phyloP scores from a whole-genome alignment of 2,888 invertebrate genomes.

The Caenorhabditis macrosperma region DNA sequence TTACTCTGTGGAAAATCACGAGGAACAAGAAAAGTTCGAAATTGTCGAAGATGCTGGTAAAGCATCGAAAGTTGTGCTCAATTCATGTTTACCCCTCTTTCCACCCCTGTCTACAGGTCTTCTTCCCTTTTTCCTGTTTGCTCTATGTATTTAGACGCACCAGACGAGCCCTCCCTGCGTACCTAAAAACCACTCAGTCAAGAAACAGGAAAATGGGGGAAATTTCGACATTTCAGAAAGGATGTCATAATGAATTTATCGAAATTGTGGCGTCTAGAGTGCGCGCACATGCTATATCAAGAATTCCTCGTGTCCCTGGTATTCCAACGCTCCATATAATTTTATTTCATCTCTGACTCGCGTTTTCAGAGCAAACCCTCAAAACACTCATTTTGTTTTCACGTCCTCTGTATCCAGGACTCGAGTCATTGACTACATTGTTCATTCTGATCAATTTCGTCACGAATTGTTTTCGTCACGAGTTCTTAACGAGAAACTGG shows the following conservation, averaged over 20 bases:
- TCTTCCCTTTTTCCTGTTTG: slow-evolving; percentile 12
- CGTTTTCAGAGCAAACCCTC: background rate
- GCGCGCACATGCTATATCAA: background rate
- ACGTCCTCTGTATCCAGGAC: background rate
- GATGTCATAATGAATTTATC: slow-evolving; percentile 2
- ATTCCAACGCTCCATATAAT: background rate
- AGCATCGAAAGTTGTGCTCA: slow-evolving; percentile 7
- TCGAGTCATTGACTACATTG: too few relatives aligned
- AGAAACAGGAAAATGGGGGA: background rate
- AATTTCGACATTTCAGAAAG: background rate
- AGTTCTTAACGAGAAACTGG: background rate
- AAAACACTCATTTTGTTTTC: background rate
- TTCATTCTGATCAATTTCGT: background rate
- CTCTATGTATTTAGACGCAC: background rate
- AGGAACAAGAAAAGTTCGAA: background rate
- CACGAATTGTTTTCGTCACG: background rate
- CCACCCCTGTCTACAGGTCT: slow-evolving; percentile 30
- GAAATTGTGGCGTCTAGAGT: background rate
- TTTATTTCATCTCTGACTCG: background rate
- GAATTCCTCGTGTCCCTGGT: background rate
- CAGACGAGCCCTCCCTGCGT: background rate
- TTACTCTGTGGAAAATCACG: background rate
- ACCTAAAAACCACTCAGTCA: background rate
- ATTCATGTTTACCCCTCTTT: slow-evolving; percentile 40
- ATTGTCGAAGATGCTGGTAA: background rate